Conservation (phyloP, 2,113 vertebrate genomes). For the Holacanthus passer region DNA sequence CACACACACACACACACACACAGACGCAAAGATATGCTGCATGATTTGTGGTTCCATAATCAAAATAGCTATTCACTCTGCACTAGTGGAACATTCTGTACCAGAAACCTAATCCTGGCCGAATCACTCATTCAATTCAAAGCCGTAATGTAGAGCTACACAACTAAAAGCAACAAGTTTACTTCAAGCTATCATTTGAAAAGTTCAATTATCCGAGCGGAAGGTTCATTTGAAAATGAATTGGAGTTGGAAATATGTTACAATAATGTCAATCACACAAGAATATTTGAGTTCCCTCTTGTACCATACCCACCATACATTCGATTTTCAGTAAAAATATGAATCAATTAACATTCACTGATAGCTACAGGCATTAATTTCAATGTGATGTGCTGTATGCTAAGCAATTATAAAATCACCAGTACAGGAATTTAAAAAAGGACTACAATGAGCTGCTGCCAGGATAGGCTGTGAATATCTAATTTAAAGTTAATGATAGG, state of each 20-base stretch:
- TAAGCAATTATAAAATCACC: background rate
- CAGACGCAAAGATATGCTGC: constrained; percentile 12
- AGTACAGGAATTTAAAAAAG: background rate
- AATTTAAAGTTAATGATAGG: background rate
- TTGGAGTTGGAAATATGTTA: no score
- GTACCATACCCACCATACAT: background rate
- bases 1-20: constrained; percentile 1
- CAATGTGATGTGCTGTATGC: background rate
- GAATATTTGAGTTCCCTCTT: background rate
- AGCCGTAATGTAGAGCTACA: background rate
- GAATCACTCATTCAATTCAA: background rate
- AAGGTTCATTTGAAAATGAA: background rate
- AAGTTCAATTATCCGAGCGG: background rate
- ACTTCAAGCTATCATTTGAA: background rate
- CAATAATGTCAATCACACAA: background rate
- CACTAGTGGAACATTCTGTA: background rate
- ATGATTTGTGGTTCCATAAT: background rate
- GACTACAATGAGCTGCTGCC: background rate
- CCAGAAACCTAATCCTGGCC: background rate
- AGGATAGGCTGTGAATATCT: background rate
- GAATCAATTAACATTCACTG: background rate
- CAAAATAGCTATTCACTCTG: background rate
- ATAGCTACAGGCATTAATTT: background rate
- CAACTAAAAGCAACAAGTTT: background rate
- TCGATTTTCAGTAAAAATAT: background rate